Percentiles rank a stretch among this genome's conserved stretches.
These are phyloP conservation scores for Charina bottae DNA, from an alignment of 2,113 vertebrate species.

Conservation along the genomic window DNA sequence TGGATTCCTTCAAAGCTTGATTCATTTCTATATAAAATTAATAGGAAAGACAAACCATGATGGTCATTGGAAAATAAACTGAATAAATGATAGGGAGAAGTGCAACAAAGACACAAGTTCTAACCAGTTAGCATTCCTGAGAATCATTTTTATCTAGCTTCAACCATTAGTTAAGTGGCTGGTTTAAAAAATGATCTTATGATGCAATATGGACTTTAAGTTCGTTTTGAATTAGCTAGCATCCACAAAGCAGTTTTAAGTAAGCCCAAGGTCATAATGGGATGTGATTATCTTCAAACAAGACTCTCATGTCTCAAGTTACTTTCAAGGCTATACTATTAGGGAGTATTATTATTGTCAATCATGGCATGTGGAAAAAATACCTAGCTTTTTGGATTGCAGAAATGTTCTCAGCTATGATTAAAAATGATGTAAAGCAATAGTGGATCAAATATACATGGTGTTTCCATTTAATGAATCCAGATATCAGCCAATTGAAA, in stretches of 20 bases:
- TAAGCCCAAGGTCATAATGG: background rate
- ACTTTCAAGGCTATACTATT: background rate
- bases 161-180: background rate
- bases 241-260: background rate
- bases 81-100: background rate
- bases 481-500: too few relatives aligned
- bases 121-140: background rate
- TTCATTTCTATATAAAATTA: background rate
- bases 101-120: background rate
- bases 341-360: background rate
- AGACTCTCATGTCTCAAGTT: background rate
- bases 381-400: background rate
- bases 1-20: background rate
- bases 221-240: background rate
- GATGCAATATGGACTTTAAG: background rate
- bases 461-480: too few relatives aligned
- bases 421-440: background rate
- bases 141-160: background rate
- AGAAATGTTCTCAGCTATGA: background rate
- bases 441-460: background rate
- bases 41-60: background rate
- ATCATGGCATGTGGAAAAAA: background rate
- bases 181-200: background rate
- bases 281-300: background rate
- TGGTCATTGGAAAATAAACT: background rate